Base-by-base conservation (phyloP, 2,113 vertebrate genomes). In the Nyctibius bracteatus region DNA sequence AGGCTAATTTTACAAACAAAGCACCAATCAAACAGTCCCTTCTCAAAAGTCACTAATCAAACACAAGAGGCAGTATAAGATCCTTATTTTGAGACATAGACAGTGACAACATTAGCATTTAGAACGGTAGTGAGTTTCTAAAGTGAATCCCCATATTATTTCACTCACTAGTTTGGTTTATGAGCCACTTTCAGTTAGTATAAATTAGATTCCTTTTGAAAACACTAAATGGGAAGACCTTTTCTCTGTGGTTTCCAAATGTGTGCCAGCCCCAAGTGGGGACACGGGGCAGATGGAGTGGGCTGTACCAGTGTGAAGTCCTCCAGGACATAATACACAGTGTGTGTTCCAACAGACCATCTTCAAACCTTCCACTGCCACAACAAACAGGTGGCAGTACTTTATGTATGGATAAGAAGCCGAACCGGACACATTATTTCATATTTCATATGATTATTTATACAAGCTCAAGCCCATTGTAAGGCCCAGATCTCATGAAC, bases 261-360 rank as follows among this genome's bases (percentile, higher is more conserved):
- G 15, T 0, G 0, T 58, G 27, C 12, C 49, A 51, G 23, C 8
- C 24, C 6, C 6, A n/a, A 17, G 13, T 7, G 19, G 27, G 8
- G 14, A 72, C 21, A 22, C 16, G 49, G 8, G 14, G 10, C 39
- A 44, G 9, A 22, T 33, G 31, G 31, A 81, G 5, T 5, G 8
- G 30, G 12, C 19, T 78, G 10, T 43, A 55, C 3, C 21, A 46
- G 8, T 6, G 10, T 2, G 1, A 78, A 37, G n/a, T 41, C 43
- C 31, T 74, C 35, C 14, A 52, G 43, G 28, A 61, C 4, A 10
- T 11, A 71, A 71, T 20, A 30, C 7, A 72, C 14, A 49, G 6
- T 37, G 9, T 0, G 0, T 35, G 14, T 57, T 10, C 14, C 33
- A 58, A 31, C 7, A 68, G 24, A 37, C 1, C 2, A 21, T 30